Evolutionary conservation across 1,140 invertebrate genomes (phyloP), one percentile per base, ranked within the genome.

Genomic region (Hestina assimilis): DNA sequence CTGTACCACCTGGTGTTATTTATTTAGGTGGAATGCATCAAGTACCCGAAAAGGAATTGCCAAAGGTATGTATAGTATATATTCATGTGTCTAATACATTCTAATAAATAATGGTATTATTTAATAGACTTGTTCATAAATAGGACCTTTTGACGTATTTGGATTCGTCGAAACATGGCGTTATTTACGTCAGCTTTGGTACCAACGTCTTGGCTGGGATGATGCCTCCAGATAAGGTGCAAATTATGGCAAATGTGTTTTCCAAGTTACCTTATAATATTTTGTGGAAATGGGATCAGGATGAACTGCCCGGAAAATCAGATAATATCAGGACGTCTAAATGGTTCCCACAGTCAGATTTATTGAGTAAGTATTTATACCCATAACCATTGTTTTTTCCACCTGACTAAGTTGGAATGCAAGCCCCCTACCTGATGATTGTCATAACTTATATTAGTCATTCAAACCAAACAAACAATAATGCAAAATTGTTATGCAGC

Each of bases 331-430:
- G 66, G 38, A 68, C 89, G 21, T 63, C 56, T n/a, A 88, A 91
- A 59, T 92, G 91, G 90, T 62, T 90, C 9, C 90, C 91, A 0
- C 90, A 91, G 63, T 79, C 84, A 21, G 82, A 87, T 55, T 50
- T 91, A 41, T 51, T 71, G 3, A 64, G 69, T 71, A 55, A 63
- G 67, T 17, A 12, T 38, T 15, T 20, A n/a, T n/a, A n/a, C n/a
- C n/a, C n/a, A n/a, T n/a, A n/a, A n/a, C n/a, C n/a, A n/a, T n/a
- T n/a, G n/a, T n/a, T n/a, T n/a, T n/a, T n/a, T n/a, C n/a, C n/a
- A n/a, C n/a, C n/a, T n/a, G n/a, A n/a, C n/a, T n/a, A n/a, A n/a
- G n/a, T n/a, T n/a, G n/a, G n/a, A n/a, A n/a, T n/a, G n/a, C n/a
- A n/a, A n/a, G n/a, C n/a, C n/a, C n/a, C n/a, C n/a, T n/a, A n/a